These are phyloP conservation scores for Tachina fera DNA, from an alignment of 2,888 invertebrate genomes.

Conservation along the genomic window DNA sequence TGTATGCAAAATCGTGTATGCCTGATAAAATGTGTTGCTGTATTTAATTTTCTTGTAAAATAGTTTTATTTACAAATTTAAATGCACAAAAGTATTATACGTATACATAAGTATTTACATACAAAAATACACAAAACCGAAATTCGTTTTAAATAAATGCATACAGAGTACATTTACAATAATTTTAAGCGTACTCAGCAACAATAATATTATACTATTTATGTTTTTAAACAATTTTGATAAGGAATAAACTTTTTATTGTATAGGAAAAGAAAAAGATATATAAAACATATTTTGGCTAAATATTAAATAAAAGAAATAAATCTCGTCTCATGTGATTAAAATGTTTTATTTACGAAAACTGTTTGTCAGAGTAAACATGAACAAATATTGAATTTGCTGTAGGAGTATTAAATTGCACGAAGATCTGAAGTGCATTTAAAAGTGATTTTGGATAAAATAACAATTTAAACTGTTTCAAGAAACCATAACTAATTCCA, in stretches of 20 bases:
- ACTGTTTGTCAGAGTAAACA: neutral
- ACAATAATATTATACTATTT: conserved; percentile 29
- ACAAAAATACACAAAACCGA: neutral
- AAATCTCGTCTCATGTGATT: conserved; percentile 52
- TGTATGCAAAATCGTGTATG: neutral
- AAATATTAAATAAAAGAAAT: conserved; percentile 39
- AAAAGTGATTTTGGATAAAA: no score
- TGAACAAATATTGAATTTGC: no score
- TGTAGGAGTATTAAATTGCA: no score
- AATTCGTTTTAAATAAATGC: neutral
- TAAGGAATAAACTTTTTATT: conserved; percentile 15
- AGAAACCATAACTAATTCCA: no score
- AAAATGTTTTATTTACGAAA: conserved; percentile 37
- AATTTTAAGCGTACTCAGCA: conserved; percentile 43
- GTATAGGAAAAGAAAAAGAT: neutral
- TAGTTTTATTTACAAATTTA: conserved; percentile 13
- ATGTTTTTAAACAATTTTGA: conserved; percentile 44
- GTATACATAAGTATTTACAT: neutral
- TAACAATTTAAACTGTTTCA: no score
- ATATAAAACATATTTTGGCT: conserved; percentile 1
- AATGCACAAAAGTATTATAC: neutral
- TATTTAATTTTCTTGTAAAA: conserved; percentile 54
- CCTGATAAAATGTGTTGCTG: conserved; percentile 34
- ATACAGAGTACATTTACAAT: conserved; percentile 7
- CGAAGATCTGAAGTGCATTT: neutral